Evolutionary conservation across 2,113 vertebrate species (phyloP).

Genomic region (Ginglymostoma cirratum): DNA sequence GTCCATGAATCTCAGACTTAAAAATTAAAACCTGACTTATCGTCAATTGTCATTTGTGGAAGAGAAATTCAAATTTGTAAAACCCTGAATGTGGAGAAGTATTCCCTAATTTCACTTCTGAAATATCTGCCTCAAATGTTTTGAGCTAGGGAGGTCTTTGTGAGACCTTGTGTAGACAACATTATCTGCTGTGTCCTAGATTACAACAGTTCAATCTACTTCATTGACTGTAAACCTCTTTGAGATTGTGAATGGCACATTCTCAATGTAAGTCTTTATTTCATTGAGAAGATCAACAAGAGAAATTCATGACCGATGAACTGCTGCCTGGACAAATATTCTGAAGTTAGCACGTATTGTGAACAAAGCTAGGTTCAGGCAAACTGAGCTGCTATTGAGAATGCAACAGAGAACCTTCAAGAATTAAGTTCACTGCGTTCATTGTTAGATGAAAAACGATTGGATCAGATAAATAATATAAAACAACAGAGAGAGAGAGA

Average conservation of each 20-base stretch:
- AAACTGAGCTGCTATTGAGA: background rate
- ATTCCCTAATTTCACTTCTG: background rate
- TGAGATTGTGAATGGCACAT: background rate
- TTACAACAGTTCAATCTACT: background rate
- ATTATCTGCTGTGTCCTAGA: background rate
- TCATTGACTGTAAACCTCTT: background rate
- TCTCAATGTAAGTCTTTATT: background rate
- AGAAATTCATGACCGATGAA: background rate
- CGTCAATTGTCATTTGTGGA: background rate
- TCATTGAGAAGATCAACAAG: background rate
- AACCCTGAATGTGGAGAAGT: background rate
- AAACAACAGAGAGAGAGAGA: background rate
- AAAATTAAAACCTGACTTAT: background rate
- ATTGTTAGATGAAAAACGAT: background rate
- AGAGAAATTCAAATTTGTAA: background rate
- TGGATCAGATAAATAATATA: background rate
- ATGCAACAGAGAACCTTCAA: background rate
- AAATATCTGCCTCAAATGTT: background rate
- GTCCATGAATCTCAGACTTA: background rate
- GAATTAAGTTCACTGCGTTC: background rate
- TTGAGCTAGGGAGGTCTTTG: background rate
- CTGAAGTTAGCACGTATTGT: background rate
- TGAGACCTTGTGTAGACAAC: background rate
- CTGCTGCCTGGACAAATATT: background rate
- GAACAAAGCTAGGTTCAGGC: background rate